Conservation (phyloP, 2,888 invertebrate genomes). For the Gisinianus flammeolus region DNA sequence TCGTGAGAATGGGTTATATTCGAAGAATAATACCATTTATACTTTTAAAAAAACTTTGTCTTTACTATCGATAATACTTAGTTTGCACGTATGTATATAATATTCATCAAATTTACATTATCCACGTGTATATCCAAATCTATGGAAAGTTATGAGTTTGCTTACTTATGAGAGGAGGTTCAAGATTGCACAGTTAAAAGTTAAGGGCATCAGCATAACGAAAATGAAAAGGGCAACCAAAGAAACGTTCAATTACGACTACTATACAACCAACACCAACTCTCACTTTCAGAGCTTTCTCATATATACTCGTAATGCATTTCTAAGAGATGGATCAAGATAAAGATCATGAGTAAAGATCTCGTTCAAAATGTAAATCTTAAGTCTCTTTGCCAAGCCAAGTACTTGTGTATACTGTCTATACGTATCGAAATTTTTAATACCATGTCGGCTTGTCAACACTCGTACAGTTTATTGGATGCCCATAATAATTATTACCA, state of each 20-base stretch:
- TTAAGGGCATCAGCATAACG: slow-evolving; percentile 6
- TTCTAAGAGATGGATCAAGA: slow-evolving; percentile 1
- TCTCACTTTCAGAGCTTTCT: slow-evolving; percentile 46
- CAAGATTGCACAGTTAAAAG: not conserved
- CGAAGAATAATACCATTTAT: too few species aligned
- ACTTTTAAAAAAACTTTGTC: too few species aligned
- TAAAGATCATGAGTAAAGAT: not conserved
- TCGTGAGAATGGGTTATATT: too few species aligned
- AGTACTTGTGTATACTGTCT: not conserved
- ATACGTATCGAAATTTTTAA: not conserved
- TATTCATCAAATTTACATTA: too few species aligned
- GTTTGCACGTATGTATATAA: too few species aligned
- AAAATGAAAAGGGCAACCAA: not conserved
- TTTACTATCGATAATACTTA: too few species aligned
- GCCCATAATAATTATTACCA: too few species aligned
- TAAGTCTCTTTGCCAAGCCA: not conserved
- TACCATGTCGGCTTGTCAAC: not conserved
- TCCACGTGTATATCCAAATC: too few species aligned
- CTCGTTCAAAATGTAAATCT: not conserved
- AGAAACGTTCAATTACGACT: not conserved
- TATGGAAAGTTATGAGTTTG: not conserved
- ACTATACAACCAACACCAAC: slow-evolving; percentile 12
- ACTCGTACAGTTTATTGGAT: not conserved
- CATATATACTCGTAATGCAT: slow-evolving; percentile 7
- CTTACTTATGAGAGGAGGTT: not conserved